These are phyloP conservation scores for Leiothrix lutea DNA, from an alignment of 2,113 vertebrate species.

Conservation along the genomic window DNA sequence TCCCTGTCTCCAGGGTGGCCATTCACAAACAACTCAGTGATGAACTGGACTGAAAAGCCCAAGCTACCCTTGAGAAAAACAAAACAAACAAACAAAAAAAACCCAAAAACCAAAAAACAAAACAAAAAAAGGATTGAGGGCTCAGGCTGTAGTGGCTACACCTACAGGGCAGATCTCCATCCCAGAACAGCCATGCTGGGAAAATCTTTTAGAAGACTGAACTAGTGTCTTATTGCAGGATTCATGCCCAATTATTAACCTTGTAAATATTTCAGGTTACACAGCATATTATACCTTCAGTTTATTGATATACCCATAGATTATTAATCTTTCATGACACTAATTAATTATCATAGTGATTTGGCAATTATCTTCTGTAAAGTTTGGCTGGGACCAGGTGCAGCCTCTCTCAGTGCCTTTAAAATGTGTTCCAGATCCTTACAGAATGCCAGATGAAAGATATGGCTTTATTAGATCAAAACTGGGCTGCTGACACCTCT, in stretches of 20 bases:
- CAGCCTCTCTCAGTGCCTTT: background rate
- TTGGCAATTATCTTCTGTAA: constrained; percentile 1
- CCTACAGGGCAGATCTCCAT: background rate
- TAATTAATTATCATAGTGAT: constrained; percentile 32
- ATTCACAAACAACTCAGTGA: background rate
- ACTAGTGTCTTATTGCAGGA: background rate
- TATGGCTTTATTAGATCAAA: background rate
- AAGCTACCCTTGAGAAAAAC: background rate
- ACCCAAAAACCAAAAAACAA: too few relatives aligned
- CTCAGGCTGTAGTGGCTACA: background rate
- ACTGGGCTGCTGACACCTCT: background rate
- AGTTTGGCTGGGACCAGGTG: background rate
- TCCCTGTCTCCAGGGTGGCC: background rate
- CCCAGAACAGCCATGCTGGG: background rate
- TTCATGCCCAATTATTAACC: background rate
- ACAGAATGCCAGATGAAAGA: background rate
- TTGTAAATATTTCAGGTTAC: constrained; percentile 28
- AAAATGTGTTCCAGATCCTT: background rate
- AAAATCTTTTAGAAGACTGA: background rate
- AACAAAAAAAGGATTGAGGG: rapidly evolving
- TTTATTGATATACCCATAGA: constrained; percentile 24
- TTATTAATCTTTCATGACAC: constrained; percentile 37
- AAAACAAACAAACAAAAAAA: too few relatives aligned
- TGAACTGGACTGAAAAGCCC: background rate
- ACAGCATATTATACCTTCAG: background rate